Evolutionary conservation across 2,113 vertebrate species (phyloP).

Genomic region (Columba janthina): DNA sequence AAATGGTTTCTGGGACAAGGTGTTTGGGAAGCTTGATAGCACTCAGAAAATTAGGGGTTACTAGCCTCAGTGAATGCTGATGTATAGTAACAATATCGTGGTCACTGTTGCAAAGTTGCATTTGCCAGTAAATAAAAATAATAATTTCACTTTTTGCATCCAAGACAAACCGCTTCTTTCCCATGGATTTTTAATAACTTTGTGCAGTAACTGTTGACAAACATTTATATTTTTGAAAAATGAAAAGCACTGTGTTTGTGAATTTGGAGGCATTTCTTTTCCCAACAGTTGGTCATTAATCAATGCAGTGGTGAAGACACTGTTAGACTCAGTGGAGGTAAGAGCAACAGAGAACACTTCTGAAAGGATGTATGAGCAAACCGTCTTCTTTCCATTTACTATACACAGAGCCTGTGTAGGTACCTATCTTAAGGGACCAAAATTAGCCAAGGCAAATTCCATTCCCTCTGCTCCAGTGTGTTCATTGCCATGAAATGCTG

Average conservation of each 20-base stretch:
- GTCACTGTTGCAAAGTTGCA: neutral
- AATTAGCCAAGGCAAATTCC: neutral
- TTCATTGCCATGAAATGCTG: neutral
- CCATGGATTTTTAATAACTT: conserved; percentile 41
- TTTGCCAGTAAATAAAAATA: conserved; percentile 24
- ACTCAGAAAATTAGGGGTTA: conserved; percentile 18
- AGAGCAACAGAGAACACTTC: neutral
- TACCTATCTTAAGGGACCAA: neutral
- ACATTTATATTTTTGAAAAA: conserved; percentile 23
- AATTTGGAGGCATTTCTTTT: neutral
- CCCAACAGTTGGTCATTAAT: neutral
- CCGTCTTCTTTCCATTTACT: neutral
- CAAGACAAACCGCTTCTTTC: conserved; percentile 33
- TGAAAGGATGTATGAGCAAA: neutral
- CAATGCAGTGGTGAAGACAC: neutral
- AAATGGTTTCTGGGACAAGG: conserved; percentile 40
- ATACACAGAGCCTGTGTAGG: neutral
- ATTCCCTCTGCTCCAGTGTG: neutral
- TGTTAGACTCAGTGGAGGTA: neutral
- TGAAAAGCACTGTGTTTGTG: conserved; percentile 9
- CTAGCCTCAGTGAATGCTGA: neutral
- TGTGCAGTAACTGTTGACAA: conserved; percentile 55
- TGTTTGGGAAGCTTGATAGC: conserved; percentile 49
- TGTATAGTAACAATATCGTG: conserved; percentile 21
- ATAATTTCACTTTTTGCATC: neutral